Conservation (phyloP, 2,113 vertebrate genomes). For the Semicossyphus pulcher region DNA sequence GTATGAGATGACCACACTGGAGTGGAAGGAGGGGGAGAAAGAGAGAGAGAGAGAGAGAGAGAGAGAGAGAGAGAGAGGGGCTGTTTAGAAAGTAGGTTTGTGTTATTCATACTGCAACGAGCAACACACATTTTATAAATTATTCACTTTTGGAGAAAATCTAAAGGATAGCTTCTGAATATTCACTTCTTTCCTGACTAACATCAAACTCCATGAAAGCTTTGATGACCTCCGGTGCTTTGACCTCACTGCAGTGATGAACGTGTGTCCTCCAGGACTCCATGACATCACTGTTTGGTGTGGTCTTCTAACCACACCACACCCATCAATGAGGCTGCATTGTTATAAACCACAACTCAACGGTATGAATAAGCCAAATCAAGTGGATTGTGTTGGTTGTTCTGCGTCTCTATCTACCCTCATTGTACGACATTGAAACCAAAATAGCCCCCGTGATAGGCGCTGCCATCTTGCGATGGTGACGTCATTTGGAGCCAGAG, state of each 20-base stretch:
- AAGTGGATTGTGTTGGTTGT: too few species aligned
- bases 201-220: not conserved
- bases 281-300: not conserved
- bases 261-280: not conserved
- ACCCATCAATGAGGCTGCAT: too few species aligned
- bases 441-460: too few species aligned
- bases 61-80: not conserved
- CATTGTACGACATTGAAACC: too few species aligned
- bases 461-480: too few species aligned
- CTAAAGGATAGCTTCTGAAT: not conserved
- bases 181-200: too few species aligned
- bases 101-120: not conserved
- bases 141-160: not conserved
- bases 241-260: not conserved
- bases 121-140: not conserved
- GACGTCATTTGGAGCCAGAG: too few species aligned
- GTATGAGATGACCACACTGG: conserved; percentile 28
- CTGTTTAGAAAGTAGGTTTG: conserved; percentile 4
- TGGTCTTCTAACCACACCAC: too few species aligned
- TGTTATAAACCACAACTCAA: too few species aligned
- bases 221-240: not conserved
- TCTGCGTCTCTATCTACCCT: too few species aligned
- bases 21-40: not conserved
- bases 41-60: not conserved
- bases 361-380: too few species aligned